Evolutionary conservation across 2,113 vertebrate genomes (phyloP).

Genomic region (Mormoops blainvillei): DNA sequence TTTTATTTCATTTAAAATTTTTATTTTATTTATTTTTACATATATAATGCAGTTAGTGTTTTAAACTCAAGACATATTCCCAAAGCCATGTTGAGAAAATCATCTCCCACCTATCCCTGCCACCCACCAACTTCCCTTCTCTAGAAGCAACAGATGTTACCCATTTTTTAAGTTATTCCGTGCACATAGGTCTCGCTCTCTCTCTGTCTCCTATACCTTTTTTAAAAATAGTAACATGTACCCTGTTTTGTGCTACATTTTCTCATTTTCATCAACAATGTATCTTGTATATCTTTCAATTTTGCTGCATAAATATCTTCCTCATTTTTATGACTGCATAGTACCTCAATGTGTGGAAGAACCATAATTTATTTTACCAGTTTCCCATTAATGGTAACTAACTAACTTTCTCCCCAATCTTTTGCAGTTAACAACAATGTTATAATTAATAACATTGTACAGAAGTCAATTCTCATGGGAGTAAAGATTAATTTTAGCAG

Average conservation of each 20-base stretch:
- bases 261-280: background rate
- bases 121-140: background rate
- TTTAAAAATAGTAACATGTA: background rate
- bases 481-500: background rate
- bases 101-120: background rate
- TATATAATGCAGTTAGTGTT: background rate
- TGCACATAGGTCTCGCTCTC: background rate
- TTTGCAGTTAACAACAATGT: background rate
- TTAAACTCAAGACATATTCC: slow-evolving; percentile 24
- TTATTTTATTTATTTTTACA: background rate
- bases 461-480: background rate
- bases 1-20: background rate
- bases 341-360: background rate
- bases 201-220: background rate
- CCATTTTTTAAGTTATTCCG: background rate
- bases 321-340: background rate
- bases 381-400: background rate
- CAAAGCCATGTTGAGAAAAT: background rate
- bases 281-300: background rate
- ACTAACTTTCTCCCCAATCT: background rate
- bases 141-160: background rate
- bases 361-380: background rate
- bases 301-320: background rate
- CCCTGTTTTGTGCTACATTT: background rate
- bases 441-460: background rate